A percentile compares a stretch with the other conserved stretches of the same genome.
Conservation (phyloP, 2,888 invertebrate genomes). For the Aricia artaxerxes region DNA sequence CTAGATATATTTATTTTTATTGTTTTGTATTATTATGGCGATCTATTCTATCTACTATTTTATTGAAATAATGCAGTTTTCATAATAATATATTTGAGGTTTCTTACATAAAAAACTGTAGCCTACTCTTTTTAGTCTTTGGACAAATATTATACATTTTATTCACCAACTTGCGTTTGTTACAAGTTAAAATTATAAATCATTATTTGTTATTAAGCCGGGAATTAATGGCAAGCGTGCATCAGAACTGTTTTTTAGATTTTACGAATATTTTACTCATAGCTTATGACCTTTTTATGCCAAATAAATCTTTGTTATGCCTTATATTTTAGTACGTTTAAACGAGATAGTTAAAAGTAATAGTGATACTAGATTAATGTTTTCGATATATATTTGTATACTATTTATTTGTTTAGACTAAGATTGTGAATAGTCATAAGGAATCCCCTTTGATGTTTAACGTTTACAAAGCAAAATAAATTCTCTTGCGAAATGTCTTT, state of each 20-base stretch:
- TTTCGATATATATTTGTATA: constrained; percentile 69
- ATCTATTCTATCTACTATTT: no score
- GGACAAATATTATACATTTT: no score
- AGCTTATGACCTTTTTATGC: constrained; percentile 31
- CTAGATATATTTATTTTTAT: not conserved
- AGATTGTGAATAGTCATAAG: constrained; percentile 68
- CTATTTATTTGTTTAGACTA: constrained; percentile 72
- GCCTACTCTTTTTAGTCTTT: no score
- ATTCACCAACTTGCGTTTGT: not conserved
- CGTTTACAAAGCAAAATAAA: constrained; percentile 70
- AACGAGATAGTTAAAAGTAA: constrained; percentile 56
- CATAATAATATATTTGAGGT: not conserved
- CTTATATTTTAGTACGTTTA: constrained; percentile 38
- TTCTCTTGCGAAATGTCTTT: constrained; percentile 57
- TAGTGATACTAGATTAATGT: constrained; percentile 77
- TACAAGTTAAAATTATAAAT: not conserved
- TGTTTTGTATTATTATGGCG: not conserved
- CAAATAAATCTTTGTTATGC: constrained; percentile 39
- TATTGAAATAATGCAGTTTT: not conserved
- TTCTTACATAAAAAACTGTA: not conserved
- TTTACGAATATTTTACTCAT: not conserved
- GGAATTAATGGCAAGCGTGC: not conserved
- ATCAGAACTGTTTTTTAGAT: not conserved
- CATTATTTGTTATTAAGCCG: not conserved
- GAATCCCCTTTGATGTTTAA: constrained; percentile 72